These are phyloP conservation scores for Plagiodera versicolora DNA, from an alignment of 2,888 invertebrate genomes.

Conservation along the genomic window DNA sequence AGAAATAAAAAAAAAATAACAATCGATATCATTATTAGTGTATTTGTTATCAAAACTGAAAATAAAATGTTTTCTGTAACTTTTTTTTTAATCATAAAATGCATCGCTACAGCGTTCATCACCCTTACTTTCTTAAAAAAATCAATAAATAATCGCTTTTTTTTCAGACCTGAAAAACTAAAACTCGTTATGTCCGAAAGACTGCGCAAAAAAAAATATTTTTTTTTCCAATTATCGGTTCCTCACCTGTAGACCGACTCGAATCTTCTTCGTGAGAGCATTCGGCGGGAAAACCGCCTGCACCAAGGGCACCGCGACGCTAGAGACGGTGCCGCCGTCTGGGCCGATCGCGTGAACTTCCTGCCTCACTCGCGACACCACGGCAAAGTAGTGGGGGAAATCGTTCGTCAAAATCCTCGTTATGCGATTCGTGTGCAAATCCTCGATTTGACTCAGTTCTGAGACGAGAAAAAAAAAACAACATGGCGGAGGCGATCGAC, in stretches of 20 bases:
- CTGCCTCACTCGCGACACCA: slow-evolving; percentile 91
- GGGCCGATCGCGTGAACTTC: slow-evolving; percentile 97
- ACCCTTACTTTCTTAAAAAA: too few species aligned
- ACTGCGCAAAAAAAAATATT: too few species aligned
- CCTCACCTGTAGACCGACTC: slow-evolving; percentile 88
- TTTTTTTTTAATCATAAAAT: too few species aligned
- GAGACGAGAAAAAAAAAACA: slow-evolving; percentile 35
- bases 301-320: slow-evolving; percentile 87
- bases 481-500: neutral
- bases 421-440: slow-evolving; percentile 85
- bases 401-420: slow-evolving; percentile 93
- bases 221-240: neutral
- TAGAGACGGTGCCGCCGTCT: slow-evolving; percentile 95
- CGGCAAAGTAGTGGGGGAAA: slow-evolving; percentile 98
- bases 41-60: too few species aligned
- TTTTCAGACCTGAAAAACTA: too few species aligned
- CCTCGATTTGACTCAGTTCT: slow-evolving; percentile 79
- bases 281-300: slow-evolving; percentile 87
- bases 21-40: too few species aligned
- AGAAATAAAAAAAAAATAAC: too few species aligned
- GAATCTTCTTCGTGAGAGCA: slow-evolving; percentile 98
- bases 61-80: too few species aligned
- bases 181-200: too few species aligned
- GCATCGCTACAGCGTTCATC: too few species aligned
- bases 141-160: too few species aligned